phyloP scores from a whole-genome alignment of 2,888 invertebrate species.

The Drosophila neutralis region DNA sequence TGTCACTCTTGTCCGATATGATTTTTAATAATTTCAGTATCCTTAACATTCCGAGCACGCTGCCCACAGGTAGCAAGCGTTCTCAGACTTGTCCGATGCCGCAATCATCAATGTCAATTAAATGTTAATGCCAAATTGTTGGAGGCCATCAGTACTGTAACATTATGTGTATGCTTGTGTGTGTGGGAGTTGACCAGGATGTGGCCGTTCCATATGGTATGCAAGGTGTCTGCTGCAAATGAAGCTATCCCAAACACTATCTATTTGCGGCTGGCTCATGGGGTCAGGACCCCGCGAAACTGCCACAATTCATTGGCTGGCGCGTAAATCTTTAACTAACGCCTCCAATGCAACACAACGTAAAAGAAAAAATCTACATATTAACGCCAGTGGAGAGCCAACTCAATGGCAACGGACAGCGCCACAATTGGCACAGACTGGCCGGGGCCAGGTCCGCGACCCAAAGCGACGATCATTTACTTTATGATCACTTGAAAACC shows the following conservation, averaged over 20 bases:
- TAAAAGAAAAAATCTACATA: conserved; percentile 64
- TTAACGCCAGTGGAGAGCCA: conserved; percentile 67
- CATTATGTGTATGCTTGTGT: conserved; percentile 4
- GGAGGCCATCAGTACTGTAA: conserved; percentile 40
- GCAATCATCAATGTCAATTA: conserved; percentile 79
- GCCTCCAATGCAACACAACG: conserved; percentile 55
- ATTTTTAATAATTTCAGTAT: conserved; percentile 70
- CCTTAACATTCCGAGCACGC: conserved; percentile 61
- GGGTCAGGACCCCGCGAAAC: conserved; percentile 55
- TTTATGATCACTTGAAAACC: conserved; percentile 84
- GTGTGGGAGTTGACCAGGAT: conserved; percentile 71
- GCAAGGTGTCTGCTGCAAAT: conserved; percentile 49
- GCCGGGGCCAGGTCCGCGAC: conserved; percentile 51
- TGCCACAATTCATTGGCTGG: conserved; percentile 50
- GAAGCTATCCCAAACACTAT: conserved; percentile 50
- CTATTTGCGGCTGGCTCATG: neutral
- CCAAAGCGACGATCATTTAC: conserved; percentile 81
- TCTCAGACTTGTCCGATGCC: conserved; percentile 69
- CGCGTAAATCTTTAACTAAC: conserved; percentile 67
- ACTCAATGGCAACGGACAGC: conserved; percentile 69
- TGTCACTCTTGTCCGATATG: conserved; percentile 62
- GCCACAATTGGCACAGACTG: conserved; percentile 66
- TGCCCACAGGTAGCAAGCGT: conserved; percentile 41
- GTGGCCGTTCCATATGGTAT: conserved; percentile 39
- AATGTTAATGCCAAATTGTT: conserved; percentile 73